A percentile compares a stretch with the other conserved stretches of the same genome.
Evolutionary conservation across 2,797 vertebrate genomes (phyloP).

Genomic region (Sebastes goodei): DNA sequence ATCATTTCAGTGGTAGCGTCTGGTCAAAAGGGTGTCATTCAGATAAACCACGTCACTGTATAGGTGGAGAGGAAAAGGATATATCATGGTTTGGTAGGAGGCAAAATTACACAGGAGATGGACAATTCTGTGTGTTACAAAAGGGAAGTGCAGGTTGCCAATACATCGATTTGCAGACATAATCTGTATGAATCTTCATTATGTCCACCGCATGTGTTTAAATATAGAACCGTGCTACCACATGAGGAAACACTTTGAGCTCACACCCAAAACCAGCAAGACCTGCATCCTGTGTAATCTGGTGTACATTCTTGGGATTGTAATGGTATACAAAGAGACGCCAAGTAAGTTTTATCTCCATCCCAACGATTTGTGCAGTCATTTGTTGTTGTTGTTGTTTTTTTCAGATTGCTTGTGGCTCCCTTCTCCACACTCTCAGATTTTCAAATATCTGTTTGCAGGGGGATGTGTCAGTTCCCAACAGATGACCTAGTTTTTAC

Average conservation of each 20-base stretch:
- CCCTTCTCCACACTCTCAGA: constrained; percentile 72
- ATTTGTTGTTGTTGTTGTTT: constrained; percentile 70
- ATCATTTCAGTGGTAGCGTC: constrained; percentile 50
- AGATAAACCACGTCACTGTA: constrained; percentile 67
- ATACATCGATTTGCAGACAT: constrained; percentile 61
- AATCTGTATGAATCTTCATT: constrained; percentile 72
- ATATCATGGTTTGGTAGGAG: constrained; percentile 62
- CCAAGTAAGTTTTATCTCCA: constrained; percentile 70
- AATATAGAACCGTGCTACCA: constrained; percentile 59
- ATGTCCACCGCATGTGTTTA: constrained; percentile 65
- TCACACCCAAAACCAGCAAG: constrained; percentile 56
- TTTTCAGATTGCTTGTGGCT: constrained; percentile 70
- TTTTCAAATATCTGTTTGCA: constrained; percentile 83
- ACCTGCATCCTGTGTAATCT: constrained; percentile 68
- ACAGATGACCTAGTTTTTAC: constrained; percentile 85
- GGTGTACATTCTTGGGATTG: constrained; percentile 48
- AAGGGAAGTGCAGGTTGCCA: constrained; percentile 60
- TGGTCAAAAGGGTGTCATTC: constrained; percentile 71
- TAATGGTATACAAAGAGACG: constrained; percentile 62
- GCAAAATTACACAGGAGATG: constrained; percentile 72
- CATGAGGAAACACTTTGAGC: constrained; percentile 46
- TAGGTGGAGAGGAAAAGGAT: constrained; percentile 56
- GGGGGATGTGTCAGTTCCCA: constrained; percentile 82
- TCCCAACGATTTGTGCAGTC: constrained; percentile 74
- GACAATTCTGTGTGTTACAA: constrained; percentile 50